Percentiles rank a stretch among this genome's conserved stretches.
phyloP scores from a whole-genome alignment of 92 coral and sea anemone species.

The Muricea muricata region DNA sequence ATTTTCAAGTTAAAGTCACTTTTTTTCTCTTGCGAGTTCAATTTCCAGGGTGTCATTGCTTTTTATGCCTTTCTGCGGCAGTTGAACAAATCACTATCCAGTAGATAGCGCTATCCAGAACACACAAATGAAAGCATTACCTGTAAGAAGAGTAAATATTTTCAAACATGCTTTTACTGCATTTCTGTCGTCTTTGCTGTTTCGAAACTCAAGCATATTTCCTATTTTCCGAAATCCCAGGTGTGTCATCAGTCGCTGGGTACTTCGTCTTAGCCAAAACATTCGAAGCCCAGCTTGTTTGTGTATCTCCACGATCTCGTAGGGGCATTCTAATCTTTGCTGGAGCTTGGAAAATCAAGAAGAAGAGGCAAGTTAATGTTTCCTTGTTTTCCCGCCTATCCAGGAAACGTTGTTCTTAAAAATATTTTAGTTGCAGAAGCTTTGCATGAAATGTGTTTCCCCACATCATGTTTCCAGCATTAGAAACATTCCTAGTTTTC shows the following conservation, averaged over 20 bases:
- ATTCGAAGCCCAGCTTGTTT: background rate
- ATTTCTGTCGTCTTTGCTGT: constrained; percentile 6
- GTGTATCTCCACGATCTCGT: background rate
- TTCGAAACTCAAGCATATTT: background rate
- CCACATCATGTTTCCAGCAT: too few species aligned
- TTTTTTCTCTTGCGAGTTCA: too few species aligned
- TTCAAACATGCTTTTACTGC: constrained; percentile 21
- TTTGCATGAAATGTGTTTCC: too few species aligned
- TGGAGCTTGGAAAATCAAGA: background rate
- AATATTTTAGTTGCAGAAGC: too few species aligned
- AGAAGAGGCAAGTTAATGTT: background rate
- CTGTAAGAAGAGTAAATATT: constrained; percentile 9
- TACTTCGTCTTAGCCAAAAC: constrained; percentile 37
- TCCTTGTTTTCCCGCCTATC: too few species aligned
- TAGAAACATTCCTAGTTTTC: too few species aligned
- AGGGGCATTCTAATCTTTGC: background rate
- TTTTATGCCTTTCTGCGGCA: too few species aligned
- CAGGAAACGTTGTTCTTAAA: too few species aligned
- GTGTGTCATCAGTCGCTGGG: constrained; percentile 14
- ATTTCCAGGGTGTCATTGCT: too few species aligned
- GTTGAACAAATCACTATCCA: too few species aligned
- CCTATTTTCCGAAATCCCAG: constrained; percentile 10
- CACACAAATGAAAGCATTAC: background rate
- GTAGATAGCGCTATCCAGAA: background rate
- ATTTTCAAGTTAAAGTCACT: too few species aligned